Conservation (phyloP, 2,797 vertebrate species). For the Cirrhinus mrigala region DNA sequence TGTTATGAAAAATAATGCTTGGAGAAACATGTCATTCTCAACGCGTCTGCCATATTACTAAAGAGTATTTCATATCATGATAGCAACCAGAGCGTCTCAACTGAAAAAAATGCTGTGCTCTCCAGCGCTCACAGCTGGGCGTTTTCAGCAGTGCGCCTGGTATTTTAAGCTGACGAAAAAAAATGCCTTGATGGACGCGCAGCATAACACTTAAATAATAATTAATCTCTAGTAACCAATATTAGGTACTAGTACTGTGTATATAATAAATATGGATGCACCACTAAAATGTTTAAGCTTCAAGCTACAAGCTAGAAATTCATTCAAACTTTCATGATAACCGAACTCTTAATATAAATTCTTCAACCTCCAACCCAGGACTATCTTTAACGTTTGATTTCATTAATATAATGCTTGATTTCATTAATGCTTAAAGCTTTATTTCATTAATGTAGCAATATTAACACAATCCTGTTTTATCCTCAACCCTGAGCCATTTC, state of each 20-base stretch:
- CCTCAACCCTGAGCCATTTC: not conserved
- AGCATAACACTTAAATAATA: not conserved
- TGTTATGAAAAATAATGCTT: too few species aligned
- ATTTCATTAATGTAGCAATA: slow-evolving; percentile 9
- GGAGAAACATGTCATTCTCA: too few species aligned
- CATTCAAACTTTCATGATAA: not conserved
- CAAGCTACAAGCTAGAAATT: not conserved
- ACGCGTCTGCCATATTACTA: too few species aligned
- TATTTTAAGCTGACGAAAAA: too few species aligned
- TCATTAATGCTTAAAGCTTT: not conserved
- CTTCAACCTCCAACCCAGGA: not conserved
- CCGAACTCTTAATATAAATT: not conserved
- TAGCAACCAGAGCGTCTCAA: too few species aligned
- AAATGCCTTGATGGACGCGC: too few species aligned
- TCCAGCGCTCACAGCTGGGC: too few species aligned
- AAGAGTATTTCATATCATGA: too few species aligned
- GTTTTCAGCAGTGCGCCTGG: too few species aligned
- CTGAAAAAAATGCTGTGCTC: too few species aligned
- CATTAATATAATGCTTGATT: not conserved
- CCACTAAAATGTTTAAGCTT: not conserved
- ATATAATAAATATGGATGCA: not conserved
- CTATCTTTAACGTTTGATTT: slow-evolving; percentile 1
- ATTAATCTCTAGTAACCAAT: not conserved
- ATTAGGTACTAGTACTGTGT: not conserved
- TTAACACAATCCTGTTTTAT: slow-evolving; percentile 19